Base-by-base conservation (phyloP, 2,797 vertebrate species). In the Zonotrichia albicollis region DNA sequence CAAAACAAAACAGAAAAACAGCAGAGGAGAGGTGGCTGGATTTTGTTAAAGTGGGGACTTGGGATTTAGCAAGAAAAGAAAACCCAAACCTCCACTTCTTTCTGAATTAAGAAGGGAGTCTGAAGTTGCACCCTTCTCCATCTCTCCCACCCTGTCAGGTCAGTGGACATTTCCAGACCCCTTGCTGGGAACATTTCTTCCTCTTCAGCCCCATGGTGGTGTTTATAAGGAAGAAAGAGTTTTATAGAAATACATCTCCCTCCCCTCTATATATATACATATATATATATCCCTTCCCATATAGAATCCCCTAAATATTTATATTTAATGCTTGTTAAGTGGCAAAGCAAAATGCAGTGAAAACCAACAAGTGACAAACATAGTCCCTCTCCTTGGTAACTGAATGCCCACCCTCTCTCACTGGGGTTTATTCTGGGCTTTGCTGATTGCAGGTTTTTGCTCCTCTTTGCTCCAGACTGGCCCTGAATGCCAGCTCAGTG, bases 1-100 rank as follows among this genome's bases (percentile, higher is more conserved):
- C 27, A 34, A 43, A 67, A 43, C 62, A 32, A 54, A 53, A n/a
- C 68, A 45, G 32, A 30, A 38, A 64, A 68, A 64, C 81, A 54
- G 42, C 46, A 70, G 72, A 45, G 43, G 46, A 65, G 38, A 57
- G 66, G 60, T 71, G 72, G 60, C 81, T 94, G 77, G 61, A 78
- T 46, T 95, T 84, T 84, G 50, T 92, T 95, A 42, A 84, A 94
- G 75, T 2, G 48, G n/a, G 58, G 70, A 53, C 38, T 62, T 84
- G 42, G 40, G 60, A 60, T 91, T 77, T 75, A 85, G 72, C 58
- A 87, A 89, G 46, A 13, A 79, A 51, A 17, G 62, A 45, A 81
- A 84, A 1, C 1, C 17, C 46, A 54, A 50, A 43, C 11, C 19
- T 30, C n/a, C 30, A 9, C 10, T 43, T 87, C 11, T 46, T 87